These are phyloP conservation scores for Sebastes steindachneri DNA, from an alignment of 2,797 vertebrate species.

Conservation along the genomic window DNA sequence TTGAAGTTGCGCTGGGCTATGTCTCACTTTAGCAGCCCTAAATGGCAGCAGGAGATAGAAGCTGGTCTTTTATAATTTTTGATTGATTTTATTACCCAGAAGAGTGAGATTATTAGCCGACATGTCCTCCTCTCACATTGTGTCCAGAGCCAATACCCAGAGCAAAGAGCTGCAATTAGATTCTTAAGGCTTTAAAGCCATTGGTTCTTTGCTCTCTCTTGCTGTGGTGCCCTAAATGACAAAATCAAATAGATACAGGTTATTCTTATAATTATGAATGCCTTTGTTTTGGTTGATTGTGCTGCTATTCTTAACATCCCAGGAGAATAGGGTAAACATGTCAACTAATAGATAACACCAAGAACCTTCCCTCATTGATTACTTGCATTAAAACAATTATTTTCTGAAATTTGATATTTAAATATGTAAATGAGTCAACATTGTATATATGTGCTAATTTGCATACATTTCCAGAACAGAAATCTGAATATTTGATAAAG, in stretches of 20 bases:
- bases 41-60: slow-evolving; percentile 40
- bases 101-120: slow-evolving; percentile 3
- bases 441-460: too few species aligned
- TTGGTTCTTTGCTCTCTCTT: neutral
- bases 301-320: neutral
- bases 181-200: neutral
- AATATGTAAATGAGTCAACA: too few species aligned
- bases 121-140: neutral
- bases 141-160: neutral
- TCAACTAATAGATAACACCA: too few species aligned
- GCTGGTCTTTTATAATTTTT: slow-evolving; percentile 38
- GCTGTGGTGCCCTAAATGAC: neutral
- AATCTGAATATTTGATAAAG: too few species aligned
- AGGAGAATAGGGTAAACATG: too few species aligned
- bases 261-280: neutral
- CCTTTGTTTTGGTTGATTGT: neutral
- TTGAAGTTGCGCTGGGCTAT: neutral
- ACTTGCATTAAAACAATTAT: neutral
- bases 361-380: neutral
- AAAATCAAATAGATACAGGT: neutral
- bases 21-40: slow-evolving; percentile 21
- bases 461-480: too few species aligned
- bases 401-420: too few species aligned
- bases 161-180: neutral
- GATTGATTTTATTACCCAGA: slow-evolving; percentile 35